Evolutionary conservation across 2,113 vertebrate species (phyloP).

Genomic region (Platichthys flesus): DNA sequence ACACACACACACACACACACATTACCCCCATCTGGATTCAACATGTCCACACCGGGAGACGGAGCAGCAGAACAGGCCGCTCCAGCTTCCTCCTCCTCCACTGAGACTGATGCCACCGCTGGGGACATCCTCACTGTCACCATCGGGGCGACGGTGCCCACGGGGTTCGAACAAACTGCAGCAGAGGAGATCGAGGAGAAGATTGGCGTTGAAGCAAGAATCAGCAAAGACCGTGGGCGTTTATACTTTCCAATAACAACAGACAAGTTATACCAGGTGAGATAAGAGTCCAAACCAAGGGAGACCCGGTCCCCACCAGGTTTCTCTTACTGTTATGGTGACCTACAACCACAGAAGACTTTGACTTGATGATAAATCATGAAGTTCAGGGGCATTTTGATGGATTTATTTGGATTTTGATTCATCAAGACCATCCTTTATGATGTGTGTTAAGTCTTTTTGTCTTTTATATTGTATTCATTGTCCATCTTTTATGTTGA

Average conservation of each 20-base stretch:
- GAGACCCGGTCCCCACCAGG: background rate
- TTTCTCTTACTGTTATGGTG: background rate
- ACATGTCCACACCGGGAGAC: constrained; percentile 60
- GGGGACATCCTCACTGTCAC: constrained; percentile 74
- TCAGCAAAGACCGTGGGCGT: constrained; percentile 93
- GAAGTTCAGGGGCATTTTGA: background rate
- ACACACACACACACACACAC: background rate
- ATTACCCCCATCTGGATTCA: background rate
- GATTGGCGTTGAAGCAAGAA: constrained; percentile 84
- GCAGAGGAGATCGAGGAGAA: constrained; percentile 94
- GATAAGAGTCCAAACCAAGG: background rate
- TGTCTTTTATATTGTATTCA: too few relatives aligned
- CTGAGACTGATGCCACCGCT: constrained; percentile 21
- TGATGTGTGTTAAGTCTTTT: too few relatives aligned
- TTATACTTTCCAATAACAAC: constrained; percentile 93
- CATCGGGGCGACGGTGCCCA: constrained; percentile 94
- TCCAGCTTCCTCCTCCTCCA: background rate
- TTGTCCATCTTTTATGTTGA: too few relatives aligned
- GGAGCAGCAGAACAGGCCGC: constrained; percentile 22
- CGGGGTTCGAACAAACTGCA: constrained; percentile 93
- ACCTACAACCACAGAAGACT: background rate
- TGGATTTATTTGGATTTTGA: background rate
- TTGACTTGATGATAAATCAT: background rate
- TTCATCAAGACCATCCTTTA: too few relatives aligned
- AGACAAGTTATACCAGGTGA: constrained; percentile 87